Base-by-base conservation (phyloP, 2,113 vertebrate genomes). In the Tyrannus savana region DNA sequence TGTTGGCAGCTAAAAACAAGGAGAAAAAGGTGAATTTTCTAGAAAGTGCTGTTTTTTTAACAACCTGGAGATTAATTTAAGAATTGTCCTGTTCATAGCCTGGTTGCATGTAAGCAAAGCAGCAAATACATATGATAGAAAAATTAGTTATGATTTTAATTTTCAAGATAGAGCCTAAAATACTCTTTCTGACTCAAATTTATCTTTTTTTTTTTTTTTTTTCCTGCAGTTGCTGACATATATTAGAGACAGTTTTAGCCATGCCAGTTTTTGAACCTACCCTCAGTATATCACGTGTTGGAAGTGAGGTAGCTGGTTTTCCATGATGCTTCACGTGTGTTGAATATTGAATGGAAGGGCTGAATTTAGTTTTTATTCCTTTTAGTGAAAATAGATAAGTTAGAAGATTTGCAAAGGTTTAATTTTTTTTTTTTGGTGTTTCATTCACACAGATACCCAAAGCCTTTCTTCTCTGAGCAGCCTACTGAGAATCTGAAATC, bases 401-500 rank as follows among this genome's bases (percentile, higher is more conserved):
- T 31, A n/a, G 63, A 89, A 88, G 81, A 84, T 72, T 89, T 84
- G 28, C 66, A 59, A 82, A 50, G n/a, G 55, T 42, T 95, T 76
- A 6, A 6, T 47, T 67, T 66, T 27, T 68, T 73, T 58, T 41
- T 68, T 39, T 35, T 10, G 19, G 49, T 88, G 56, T 77, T 95
- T 91, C 89, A 87, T 85, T 93, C 67, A 76, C 62, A 53, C 6
- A 67, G 55, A 83, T 77, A 64, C 14, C 31, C 84, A 75, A 82
- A 31, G 10, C 37, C 23, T 90, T 95, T 91, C 59, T 93, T 79
- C 64, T 76, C 74, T 67, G 53, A 89, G 19, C 66, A 83, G 74
- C 12, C 37, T 39, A 46, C 31, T 33, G 59, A 90, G 89, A 93
- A 49, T 41, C 53, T 96, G 79, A 97, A 96, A 96, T 75, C 75